A percentile compares a stretch with the other conserved stretches of the same genome.
Conservation (phyloP, 2,888 invertebrate species). For the Nezara viridula region DNA sequence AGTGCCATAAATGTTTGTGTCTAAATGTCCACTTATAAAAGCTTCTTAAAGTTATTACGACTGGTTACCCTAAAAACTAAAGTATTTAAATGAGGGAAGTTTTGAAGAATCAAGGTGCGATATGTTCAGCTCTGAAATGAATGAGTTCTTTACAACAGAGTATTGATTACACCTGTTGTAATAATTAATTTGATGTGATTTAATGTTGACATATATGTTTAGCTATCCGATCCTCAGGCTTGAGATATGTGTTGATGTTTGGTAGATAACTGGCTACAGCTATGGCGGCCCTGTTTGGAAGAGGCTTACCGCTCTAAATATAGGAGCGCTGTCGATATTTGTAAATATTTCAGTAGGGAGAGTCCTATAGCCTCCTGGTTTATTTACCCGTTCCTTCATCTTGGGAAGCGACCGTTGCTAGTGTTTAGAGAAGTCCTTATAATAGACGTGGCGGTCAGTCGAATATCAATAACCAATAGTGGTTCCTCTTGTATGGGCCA, state of each 20-base stretch:
- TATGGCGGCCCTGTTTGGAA: neutral
- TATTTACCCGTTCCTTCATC: constrained; percentile 24
- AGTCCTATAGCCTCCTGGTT: neutral
- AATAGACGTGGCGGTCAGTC: neutral
- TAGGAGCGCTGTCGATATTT: constrained; percentile 13
- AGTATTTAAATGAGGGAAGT: too few relatives aligned
- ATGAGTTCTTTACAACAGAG: too few relatives aligned
- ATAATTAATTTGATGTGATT: neutral
- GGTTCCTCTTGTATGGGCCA: neutral
- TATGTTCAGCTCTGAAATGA: too few relatives aligned
- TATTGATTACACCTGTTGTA: too few relatives aligned
- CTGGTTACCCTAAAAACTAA: too few relatives aligned
- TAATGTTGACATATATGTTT: neutral
- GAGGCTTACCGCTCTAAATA: constrained; percentile 13
- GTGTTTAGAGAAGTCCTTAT: neutral
- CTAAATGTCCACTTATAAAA: too few relatives aligned
- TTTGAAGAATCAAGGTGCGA: too few relatives aligned
- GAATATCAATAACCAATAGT: neutral
- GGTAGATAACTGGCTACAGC: neutral
- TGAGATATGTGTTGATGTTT: neutral
- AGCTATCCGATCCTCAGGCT: neutral
- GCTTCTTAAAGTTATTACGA: too few relatives aligned
- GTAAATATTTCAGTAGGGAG: constrained; percentile 22
- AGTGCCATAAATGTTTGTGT: too few relatives aligned
- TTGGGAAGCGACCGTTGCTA: neutral